Evolutionary conservation across 2,888 invertebrate species (phyloP).

Genomic region (Trachelus tabidus): DNA sequence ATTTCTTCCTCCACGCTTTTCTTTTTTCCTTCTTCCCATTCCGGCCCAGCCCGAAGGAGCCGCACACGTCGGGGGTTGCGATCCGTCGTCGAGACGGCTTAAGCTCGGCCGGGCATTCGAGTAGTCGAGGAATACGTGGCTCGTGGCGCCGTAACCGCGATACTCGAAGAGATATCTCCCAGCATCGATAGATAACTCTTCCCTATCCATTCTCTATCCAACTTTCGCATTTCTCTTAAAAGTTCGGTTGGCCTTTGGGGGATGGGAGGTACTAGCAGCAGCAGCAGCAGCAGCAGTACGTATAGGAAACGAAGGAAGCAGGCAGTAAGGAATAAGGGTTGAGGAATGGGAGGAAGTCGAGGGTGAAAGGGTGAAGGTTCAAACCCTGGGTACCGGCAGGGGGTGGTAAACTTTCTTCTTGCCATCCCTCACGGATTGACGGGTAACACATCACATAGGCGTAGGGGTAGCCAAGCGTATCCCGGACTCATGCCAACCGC

Average conservation of each 20-base stretch:
- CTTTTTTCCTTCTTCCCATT: not conserved
- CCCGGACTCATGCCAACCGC: slow-evolving; percentile 2
- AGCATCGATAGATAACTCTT: slow-evolving; percentile 59
- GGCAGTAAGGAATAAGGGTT: not conserved
- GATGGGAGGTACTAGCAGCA: slow-evolving; percentile 29
- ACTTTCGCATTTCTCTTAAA: slow-evolving; percentile 64
- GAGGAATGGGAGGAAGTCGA: slow-evolving; percentile 25
- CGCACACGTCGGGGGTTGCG: slow-evolving; percentile 32
- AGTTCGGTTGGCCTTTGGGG: slow-evolving; percentile 42
- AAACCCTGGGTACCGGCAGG: not conserved
- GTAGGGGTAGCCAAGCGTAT: slow-evolving; percentile 17
- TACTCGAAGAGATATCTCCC: slow-evolving; percentile 28
- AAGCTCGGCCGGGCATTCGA: not conserved
- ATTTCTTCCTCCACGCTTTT: not conserved
- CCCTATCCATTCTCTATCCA: slow-evolving; percentile 63
- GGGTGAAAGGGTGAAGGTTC: slow-evolving; percentile 16
- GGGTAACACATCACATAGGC: slow-evolving; percentile 59
- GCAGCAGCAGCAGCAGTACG: slow-evolving; percentile 36
- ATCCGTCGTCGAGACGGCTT: slow-evolving; percentile 28
- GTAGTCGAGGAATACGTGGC: slow-evolving; percentile 23
- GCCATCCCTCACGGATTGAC: slow-evolving; percentile 60
- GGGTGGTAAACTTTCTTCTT: slow-evolving; percentile 53
- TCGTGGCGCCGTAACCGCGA: slow-evolving; percentile 25
- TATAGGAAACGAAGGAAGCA: not conserved
- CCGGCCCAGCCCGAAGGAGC: slow-evolving; percentile 11